Evolutionary conservation across 2,888 invertebrate species (phyloP), one percentile per base, ranked within the genome.

Genomic region (Sceliomorpha sp.): DNA sequence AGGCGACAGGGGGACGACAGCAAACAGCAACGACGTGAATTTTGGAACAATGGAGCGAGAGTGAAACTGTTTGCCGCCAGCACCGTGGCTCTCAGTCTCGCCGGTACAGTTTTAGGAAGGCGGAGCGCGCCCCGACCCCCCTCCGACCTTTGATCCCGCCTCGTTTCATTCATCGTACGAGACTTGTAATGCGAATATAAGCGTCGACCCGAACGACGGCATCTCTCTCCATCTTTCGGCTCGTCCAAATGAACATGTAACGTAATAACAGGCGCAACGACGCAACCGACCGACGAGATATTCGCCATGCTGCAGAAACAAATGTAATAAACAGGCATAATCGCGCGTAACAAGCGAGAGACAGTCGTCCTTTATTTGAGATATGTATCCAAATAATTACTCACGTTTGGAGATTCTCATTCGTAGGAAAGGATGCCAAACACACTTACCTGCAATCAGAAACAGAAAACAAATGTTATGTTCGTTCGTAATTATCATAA

Each of bases 1-100:
- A 83, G 77, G n/a, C n/a, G n/a, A n/a, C n/a, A n/a, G n/a, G n/a
- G 64, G 60, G 55, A 67, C 69, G 72, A 75, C 73, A 64, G 70
- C 63, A 72, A 74, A 70, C 73, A 72, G 56, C 59, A 44, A 62
- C 72, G 64, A 53, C 53, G 68, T 64, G 48, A 64, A 72, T 72
- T 72, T 72, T 72, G 68, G 72, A 82, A 81, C 84, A 85, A 86
- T 85, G 83, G 81, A 80, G 81, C 81, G 80, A 82, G 81, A 83
- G 77, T 70, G 77, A 79, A 77, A 80, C 79, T 80, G 80, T 83
- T 82, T 80, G 78, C 78, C 76, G 73, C 75, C 74, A 80, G 80
- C 79, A 77, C 69, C 79, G 75, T 79, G 74, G 77, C 74, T 77
- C 77, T 62, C 69, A 75, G 68, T 67, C 70, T 72, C 73, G 59